Conservation (phyloP, 92 coral and sea anemone genomes). For the Heteractis magnifica region DNA sequence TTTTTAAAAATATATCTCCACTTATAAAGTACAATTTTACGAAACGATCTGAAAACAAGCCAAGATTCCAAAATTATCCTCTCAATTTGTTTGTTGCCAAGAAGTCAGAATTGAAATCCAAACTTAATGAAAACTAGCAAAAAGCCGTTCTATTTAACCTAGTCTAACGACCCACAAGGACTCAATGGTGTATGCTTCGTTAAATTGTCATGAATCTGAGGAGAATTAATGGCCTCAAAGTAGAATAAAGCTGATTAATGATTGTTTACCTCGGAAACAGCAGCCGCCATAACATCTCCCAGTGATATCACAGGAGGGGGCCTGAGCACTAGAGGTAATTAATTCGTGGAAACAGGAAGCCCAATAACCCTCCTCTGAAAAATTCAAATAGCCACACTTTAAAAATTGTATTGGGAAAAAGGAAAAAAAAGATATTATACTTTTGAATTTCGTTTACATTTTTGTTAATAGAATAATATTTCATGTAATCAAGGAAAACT, state of each 20-base stretch:
- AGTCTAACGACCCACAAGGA: background rate
- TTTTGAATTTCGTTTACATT: background rate
- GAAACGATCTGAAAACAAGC: no score
- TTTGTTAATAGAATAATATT: no score
- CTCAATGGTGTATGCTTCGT: background rate
- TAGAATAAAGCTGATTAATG: background rate
- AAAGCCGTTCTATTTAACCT: background rate
- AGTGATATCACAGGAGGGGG: constrained; percentile 5
- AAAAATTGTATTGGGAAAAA: background rate
- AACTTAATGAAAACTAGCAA: background rate
- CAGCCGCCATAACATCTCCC: constrained; percentile 15
- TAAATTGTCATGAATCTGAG: background rate
- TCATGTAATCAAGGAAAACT: no score
- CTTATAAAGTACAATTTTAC: no score
- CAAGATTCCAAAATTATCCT: no score
- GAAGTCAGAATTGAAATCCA: no score
- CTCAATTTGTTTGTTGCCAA: no score
- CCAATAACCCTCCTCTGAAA: background rate
- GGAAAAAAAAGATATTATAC: background rate
- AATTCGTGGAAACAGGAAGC: constrained; percentile 7
- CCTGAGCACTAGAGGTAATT: constrained; percentile 33
- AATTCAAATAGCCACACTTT: background rate
- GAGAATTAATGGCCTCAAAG: background rate
- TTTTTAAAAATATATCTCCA: no score
- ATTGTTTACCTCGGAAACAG: constrained; percentile 22